phyloP scores from a whole-genome alignment of 2,888 invertebrate species.

The Leucophora obtusa region DNA sequence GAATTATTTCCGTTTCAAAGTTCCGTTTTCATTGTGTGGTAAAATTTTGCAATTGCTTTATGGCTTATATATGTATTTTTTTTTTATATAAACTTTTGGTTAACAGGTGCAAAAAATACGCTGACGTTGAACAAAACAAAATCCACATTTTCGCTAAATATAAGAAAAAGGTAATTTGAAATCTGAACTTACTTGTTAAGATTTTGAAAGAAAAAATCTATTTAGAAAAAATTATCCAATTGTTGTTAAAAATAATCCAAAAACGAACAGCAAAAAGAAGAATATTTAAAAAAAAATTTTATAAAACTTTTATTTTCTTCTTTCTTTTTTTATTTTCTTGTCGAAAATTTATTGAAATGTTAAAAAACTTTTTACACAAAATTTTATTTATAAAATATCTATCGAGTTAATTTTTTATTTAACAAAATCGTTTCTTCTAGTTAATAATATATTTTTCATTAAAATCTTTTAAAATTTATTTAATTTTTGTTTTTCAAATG shows the following conservation, averaged over 20 bases:
- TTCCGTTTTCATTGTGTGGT: too few species aligned
- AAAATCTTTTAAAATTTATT: background rate
- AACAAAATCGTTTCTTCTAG: background rate
- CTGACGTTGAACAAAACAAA: background rate
- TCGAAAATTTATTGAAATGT: background rate
- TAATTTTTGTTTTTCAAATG: background rate
- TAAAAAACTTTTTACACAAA: background rate
- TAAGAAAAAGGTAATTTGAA: background rate
- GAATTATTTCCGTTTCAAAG: too few species aligned
- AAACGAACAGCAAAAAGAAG: background rate
- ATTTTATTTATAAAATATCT: too few species aligned
- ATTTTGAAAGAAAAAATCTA: slow-evolving; percentile 13
- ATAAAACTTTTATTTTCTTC: too few species aligned
- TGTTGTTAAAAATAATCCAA: background rate
- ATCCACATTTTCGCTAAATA: background rate
- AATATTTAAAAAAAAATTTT: background rate
- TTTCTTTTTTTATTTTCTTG: background rate
- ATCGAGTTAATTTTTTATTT: background rate
- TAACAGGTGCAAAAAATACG: background rate
- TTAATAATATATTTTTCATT: background rate
- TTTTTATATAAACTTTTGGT: background rate
- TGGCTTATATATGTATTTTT: too few species aligned
- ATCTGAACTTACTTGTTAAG: slow-evolving; percentile 38
- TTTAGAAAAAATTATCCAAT: background rate
- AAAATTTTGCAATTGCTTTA: too few species aligned